These are phyloP conservation scores for Kryptopterus vitreolus DNA, from an alignment of 2,797 vertebrate genomes.

Conservation along the genomic window DNA sequence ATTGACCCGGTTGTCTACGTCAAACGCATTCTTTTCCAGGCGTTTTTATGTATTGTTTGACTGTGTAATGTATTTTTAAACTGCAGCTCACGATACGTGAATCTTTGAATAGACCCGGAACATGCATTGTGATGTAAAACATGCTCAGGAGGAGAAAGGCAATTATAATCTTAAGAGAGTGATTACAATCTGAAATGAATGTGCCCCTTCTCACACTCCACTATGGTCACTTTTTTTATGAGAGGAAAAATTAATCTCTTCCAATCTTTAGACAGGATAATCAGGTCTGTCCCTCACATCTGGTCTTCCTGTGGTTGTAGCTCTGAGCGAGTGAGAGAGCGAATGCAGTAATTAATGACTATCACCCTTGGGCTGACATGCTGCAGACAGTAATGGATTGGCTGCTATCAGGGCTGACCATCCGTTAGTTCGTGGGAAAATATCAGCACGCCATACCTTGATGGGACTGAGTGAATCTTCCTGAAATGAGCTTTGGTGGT, in stretches of 20 bases:
- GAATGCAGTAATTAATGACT: conserved; percentile 57
- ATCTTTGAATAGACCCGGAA: conserved; percentile 46
- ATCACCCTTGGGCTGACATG: conserved; percentile 53
- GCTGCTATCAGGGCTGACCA: conserved; percentile 56
- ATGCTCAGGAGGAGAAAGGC: conserved; percentile 51
- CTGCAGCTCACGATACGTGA: conserved; percentile 33
- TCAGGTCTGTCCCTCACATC: conserved; percentile 58
- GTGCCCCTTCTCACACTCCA: conserved; percentile 27
- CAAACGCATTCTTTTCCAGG: conserved; percentile 1
- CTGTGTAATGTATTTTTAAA: conserved; percentile 23
- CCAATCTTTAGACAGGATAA: conserved; percentile 55
- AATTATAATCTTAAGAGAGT: conserved; percentile 55
- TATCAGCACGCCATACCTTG: conserved; percentile 44
- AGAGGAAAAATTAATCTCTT: conserved; percentile 54
- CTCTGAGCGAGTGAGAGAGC: conserved; percentile 45
- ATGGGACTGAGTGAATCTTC: conserved; percentile 45
- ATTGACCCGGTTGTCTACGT: neutral
- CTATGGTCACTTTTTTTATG: conserved; percentile 41
- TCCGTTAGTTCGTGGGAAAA: conserved; percentile 58
- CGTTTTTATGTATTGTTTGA: conserved; percentile 18
- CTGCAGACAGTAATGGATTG: conserved; percentile 58
- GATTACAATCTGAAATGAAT: conserved; percentile 57
- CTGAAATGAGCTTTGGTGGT: conserved; percentile 42
- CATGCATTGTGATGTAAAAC: conserved; percentile 58
- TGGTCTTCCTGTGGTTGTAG: conserved; percentile 48